These are phyloP conservation scores for Oxycera nigricornis DNA, from an alignment of 2,888 invertebrate species.

Conservation along the genomic window DNA sequence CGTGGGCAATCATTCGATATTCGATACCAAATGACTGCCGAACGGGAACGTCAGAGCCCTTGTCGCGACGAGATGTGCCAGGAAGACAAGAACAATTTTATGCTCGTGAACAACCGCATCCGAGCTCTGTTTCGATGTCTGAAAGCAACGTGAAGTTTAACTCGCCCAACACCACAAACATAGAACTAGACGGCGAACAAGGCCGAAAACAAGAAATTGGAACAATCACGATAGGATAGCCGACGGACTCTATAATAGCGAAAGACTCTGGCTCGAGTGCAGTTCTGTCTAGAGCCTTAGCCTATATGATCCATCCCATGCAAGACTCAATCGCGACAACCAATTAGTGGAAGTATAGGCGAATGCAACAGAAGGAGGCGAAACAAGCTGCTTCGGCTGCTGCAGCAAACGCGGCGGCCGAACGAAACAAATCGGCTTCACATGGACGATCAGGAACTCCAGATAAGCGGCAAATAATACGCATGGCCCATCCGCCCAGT, in stretches of 20 bases:
- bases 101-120: constrained; percentile 58
- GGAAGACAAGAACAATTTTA: constrained; percentile 54
- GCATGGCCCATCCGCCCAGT: constrained; percentile 70
- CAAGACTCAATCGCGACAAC: constrained; percentile 60
- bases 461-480: constrained; percentile 76
- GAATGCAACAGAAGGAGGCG: constrained; percentile 59
- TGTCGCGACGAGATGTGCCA: constrained; percentile 54
- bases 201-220: constrained; percentile 52
- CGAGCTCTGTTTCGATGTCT: constrained; percentile 55
- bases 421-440: constrained; percentile 53
- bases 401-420: constrained; percentile 48
- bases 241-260: constrained; percentile 87
- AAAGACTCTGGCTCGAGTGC: constrained; percentile 73
- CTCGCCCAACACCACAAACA: constrained; percentile 67
- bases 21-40: constrained; percentile 64
- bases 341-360: constrained; percentile 67
- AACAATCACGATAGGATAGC: constrained; percentile 75
- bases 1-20: constrained; percentile 53
- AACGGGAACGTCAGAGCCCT: constrained; percentile 67
- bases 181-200: constrained; percentile 56
- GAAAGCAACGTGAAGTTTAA: constrained; percentile 64
- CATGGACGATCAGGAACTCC: constrained; percentile 62
- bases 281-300: constrained; percentile 55
- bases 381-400: constrained; percentile 62
- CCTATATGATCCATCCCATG: constrained; percentile 57